Evolutionary conservation across 2,113 vertebrate genomes (phyloP).

Genomic region (Tragelaphus scriptus): DNA sequence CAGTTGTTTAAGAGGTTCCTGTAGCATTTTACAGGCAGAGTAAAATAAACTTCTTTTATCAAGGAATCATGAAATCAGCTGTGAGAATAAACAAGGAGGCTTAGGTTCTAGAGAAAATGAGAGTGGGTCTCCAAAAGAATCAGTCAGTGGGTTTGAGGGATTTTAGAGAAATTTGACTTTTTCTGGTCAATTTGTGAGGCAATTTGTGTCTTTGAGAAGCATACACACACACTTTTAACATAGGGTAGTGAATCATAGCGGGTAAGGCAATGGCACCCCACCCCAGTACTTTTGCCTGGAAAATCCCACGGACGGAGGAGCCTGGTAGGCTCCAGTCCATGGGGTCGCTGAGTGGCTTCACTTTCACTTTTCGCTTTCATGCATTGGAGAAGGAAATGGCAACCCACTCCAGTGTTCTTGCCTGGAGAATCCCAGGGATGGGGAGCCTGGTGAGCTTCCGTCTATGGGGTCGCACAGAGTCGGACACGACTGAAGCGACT

Average conservation of each 20-base stretch:
- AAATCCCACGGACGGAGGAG: too few relatives aligned
- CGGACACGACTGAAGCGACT: too few relatives aligned
- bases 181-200: neutral
- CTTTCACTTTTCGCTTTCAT: too few relatives aligned
- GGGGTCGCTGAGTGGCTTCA: too few relatives aligned
- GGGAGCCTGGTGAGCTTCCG: too few relatives aligned
- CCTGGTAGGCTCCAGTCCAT: too few relatives aligned
- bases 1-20: constrained; percentile 2
- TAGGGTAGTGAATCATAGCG: neutral
- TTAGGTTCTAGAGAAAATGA: neutral
- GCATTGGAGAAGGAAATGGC: too few relatives aligned
- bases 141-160: neutral
- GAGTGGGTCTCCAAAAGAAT: neutral
- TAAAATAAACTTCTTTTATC: constrained; percentile 1
- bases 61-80: constrained; percentile 11
- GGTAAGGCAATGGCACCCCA: too few relatives aligned
- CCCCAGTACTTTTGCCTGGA: too few relatives aligned
- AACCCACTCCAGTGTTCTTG: too few relatives aligned
- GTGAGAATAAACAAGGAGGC: neutral
- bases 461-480: too few relatives aligned
- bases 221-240: neutral
- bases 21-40: neutral
- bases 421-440: too few relatives aligned
- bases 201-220: neutral
- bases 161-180: neutral